Base-by-base conservation (phyloP, 2,888 invertebrate genomes). In the Chydorus sphaericus region DNA sequence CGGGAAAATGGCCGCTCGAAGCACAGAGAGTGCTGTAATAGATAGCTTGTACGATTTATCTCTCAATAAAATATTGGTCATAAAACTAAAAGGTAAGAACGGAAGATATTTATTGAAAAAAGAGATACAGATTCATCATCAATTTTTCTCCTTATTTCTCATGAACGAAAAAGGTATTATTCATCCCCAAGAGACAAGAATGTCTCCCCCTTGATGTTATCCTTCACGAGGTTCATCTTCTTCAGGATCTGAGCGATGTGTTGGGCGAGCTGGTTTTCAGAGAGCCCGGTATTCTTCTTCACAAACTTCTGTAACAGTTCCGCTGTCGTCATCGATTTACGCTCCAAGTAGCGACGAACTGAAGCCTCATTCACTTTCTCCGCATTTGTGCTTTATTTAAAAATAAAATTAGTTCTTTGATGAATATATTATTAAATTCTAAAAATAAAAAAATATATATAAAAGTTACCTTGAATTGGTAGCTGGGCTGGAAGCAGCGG, bases 301-400 rank as follows among this genome's bases (percentile, higher is more conserved):
- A 91, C 92, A 74, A 96, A 92, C 73, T 96, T 96, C 61, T 91
- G 90, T 39, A 96, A 72, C 31, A 96, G 74, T 67, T 97, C 96
- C 0, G 91, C 96, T 0, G 96, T 89, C 0, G 97, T 97, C 86
- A 97, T 93, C 1, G 97, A 97, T 67, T 97, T 97, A 10, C 97
- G 80, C 70, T 88, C 85, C 31, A 98, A 74, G 72, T 98, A 97
- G 16, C 94, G 81, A 3, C 94, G 77, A 6, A 98, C 92, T 0
- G 91, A 87, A 65, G 94, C 94, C 68, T 96, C 94, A 0, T 90
- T 90, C 36, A 93, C 90, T 53, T 89, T 89, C 67, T 85, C 86
- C 63, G 88, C 86, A 63, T 88, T 87, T 66, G 85, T 86, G 67
- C 38, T 74, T 73, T 55, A 50, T 56, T 61, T 50, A 30, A 60